phyloP scores from a whole-genome alignment of 2,888 invertebrate species.

The Rhyacophila evoluta region DNA sequence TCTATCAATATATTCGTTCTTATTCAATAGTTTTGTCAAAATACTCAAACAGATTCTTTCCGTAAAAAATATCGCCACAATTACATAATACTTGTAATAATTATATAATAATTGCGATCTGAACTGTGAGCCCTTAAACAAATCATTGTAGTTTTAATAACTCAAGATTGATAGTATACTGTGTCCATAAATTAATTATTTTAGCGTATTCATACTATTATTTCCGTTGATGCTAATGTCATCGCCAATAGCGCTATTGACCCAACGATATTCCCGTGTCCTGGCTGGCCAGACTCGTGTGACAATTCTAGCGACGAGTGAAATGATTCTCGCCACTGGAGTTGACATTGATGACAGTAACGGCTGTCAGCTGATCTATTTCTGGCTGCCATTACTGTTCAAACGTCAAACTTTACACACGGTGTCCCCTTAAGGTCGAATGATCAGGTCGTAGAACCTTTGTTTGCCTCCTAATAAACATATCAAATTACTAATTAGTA shows the following conservation, averaged over 20 bases:
- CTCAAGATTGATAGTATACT: too few species aligned
- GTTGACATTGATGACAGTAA: conserved; percentile 9
- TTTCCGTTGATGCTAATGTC: not conserved
- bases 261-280: not conserved
- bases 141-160: too few species aligned
- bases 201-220: too few species aligned
- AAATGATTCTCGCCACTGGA: not conserved
- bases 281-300: not conserved
- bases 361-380: conserved; percentile 19
- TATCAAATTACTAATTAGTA: too few species aligned
- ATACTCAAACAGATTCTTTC: too few species aligned
- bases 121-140: too few species aligned
- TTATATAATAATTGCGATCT: too few species aligned
- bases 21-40: too few species aligned
- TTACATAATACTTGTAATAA: too few species aligned
- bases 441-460: not conserved
- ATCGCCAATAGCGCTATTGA: not conserved
- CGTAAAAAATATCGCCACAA: too few species aligned
- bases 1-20: too few species aligned
- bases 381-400: not conserved
- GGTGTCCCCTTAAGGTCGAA: not conserved
- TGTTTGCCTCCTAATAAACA: not conserved
- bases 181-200: too few species aligned
- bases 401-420: not conserved
- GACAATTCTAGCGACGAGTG: not conserved